phyloP scores from a whole-genome alignment of 2,888 invertebrate species.

The Caenorhabditis doughertyi region DNA sequence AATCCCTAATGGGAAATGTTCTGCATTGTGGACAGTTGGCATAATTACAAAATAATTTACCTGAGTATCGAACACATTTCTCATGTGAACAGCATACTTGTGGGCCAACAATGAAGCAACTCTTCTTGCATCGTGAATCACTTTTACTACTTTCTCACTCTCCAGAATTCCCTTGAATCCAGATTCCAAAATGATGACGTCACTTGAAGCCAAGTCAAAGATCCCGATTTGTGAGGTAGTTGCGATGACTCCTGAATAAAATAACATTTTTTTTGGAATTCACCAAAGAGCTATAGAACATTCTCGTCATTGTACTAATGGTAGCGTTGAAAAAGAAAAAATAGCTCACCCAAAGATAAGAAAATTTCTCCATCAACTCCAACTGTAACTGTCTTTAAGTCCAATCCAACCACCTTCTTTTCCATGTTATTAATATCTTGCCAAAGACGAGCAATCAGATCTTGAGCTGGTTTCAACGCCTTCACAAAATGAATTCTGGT shows the following conservation, averaged over 20 bases:
- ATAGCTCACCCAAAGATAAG: slow-evolving; percentile 88
- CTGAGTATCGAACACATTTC: slow-evolving; percentile 82
- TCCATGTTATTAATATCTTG: slow-evolving; percentile 74
- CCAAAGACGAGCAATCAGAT: slow-evolving; percentile 74
- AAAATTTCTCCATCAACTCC: slow-evolving; percentile 89
- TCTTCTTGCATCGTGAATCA: slow-evolving; percentile 80
- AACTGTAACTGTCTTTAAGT: slow-evolving; percentile 94
- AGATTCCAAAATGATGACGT: slow-evolving; percentile 79
- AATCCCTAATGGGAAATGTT: not conserved
- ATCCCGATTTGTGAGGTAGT: slow-evolving; percentile 85
- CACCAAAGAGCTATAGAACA: not conserved
- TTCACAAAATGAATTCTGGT: slow-evolving; percentile 78
- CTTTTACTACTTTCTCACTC: slow-evolving; percentile 77
- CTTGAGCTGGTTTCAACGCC: slow-evolving; percentile 80
- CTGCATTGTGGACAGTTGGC: no score
- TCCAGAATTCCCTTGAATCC: slow-evolving; percentile 81
- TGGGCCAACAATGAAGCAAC: slow-evolving; percentile 77
- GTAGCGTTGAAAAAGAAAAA: not conserved
- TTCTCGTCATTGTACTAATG: not conserved
- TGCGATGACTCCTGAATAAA: slow-evolving; percentile 68
- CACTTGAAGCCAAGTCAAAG: slow-evolving; percentile 80
- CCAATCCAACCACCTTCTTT: slow-evolving; percentile 88
- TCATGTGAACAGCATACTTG: slow-evolving; percentile 79
- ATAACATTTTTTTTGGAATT: not conserved
- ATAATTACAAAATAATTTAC: no score